phyloP scores from a whole-genome alignment of 2,888 invertebrate genomes.

The Ypsolopha scabrella region DNA sequence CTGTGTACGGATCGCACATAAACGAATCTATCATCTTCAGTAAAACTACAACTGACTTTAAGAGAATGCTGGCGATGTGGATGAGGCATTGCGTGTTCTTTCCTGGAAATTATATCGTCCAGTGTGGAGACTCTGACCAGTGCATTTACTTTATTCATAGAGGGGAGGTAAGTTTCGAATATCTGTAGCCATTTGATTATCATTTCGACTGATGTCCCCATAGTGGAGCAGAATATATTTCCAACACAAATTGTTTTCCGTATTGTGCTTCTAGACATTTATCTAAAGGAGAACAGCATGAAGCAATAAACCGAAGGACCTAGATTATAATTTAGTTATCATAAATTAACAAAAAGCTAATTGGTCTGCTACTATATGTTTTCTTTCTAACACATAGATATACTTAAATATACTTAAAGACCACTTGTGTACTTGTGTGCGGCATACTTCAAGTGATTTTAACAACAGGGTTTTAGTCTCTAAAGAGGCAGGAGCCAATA shows the following conservation, averaged over 20 bases:
- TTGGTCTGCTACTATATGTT: too few relatives aligned
- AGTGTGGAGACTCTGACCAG: conserved; percentile 65
- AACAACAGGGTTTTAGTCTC: too few relatives aligned
- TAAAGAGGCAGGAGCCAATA: too few relatives aligned
- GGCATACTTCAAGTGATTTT: too few relatives aligned
- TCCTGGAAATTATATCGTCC: conserved; percentile 67
- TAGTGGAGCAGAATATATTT: neutral
- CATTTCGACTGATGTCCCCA: neutral
- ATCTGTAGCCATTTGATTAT: neutral
- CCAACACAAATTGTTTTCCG: neutral
- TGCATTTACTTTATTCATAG: conserved; percentile 69
- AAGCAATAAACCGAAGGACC: too few relatives aligned
- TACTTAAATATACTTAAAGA: too few relatives aligned
- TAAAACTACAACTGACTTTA: conserved; percentile 56
- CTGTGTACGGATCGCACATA: conserved; percentile 60
- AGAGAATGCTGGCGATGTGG: conserved; percentile 59
- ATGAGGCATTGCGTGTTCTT: conserved; percentile 64
- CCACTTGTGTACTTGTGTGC: too few relatives aligned
- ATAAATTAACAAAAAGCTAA: too few relatives aligned
- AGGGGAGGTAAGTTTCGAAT: conserved; percentile 45
- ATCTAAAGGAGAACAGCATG: too few relatives aligned
- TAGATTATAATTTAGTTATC: too few relatives aligned
- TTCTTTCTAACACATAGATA: too few relatives aligned
- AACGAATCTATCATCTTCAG: conserved; percentile 60
- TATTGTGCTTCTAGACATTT: too few relatives aligned